Evolutionary conservation across 2,797 vertebrate genomes (phyloP), one percentile per base, ranked within the genome.

Genomic region (Philypnodon macrostomus): DNA sequence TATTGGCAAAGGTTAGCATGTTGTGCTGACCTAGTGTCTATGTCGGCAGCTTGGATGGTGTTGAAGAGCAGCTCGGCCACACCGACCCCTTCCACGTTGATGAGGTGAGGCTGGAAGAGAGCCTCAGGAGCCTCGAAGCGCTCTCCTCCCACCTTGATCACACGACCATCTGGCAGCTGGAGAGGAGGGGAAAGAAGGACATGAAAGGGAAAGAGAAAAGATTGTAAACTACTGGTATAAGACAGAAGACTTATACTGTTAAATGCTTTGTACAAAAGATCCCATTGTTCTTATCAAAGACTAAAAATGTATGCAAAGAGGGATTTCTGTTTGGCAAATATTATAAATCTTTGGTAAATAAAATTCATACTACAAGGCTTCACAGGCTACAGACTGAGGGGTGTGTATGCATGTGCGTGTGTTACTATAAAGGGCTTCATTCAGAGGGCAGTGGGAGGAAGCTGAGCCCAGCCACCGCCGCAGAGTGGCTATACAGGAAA

Each of bases 41-140:
- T 98, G 73, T 98, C 96, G n/a, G 96, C 96, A 0, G 96, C 96
- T 53, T 99, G 94, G 80, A 99, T 99, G 85, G 96, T 99, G 88
- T 98, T 99, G 79, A 99, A 99, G 80, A 99, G 92, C 70, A 99
- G 79, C 65, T 99, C 96, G 4, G 96, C 96, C 77, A 99, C 96
- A 47, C 96, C 96, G 21, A 98, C 95, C 1, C 96, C 95, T 74
- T 99, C 96, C 2, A 98, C 96, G 1, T 99, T 98, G 86, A 99
- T 99, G 87, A 99, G 91, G 79, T 98, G 96, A 70, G 96, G 96
- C 86, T 99, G 96, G 87, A 98, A 98, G 50, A 99, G 88, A 55
- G 96, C 96, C 86, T 98, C 96, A 0, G 96, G 95, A 47, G 96
- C 96, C 85, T 98, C 96, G 52, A 99, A 99, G 39, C 96, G 89